Evolutionary conservation across 1,140 invertebrate genomes (phyloP), one percentile per base, ranked within the genome.

Genomic region (Vanessa atalanta): DNA sequence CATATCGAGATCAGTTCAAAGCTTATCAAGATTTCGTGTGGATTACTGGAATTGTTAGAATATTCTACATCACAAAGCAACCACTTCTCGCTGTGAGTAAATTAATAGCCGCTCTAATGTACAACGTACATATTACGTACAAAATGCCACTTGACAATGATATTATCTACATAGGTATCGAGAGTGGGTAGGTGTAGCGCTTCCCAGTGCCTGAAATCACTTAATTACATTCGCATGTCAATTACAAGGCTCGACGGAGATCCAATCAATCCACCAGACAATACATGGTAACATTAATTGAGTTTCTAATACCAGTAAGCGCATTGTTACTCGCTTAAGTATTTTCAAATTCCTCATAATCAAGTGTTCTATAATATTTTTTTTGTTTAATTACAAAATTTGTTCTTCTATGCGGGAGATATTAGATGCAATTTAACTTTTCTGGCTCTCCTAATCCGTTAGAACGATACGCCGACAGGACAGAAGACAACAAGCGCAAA

Each of bases 171-270:
- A 26, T 11, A 60, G 13, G 15, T 60, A 60, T 60, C 23, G n/a
- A 8, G 57, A 31, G 26, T 20, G 20, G 9, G 15, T 53, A 15
- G n/a, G 51, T 16, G 51, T 55, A 55, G 53, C 20, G 23, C 57
- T 60, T 11, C 57, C 57, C 16, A 55, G 12, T 60, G 57, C 12
- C 20, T 60, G 12, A 68, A 71, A 71, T 76, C 66, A 67, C 67
- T 77, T 84, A 80, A 84, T 84, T 80, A 82, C 55, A 79, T 82
- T 79, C 77, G 65, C 79, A 73, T 84, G 80, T 80, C 77, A 80
- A 83, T 83, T 77, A 79, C 65, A 31, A 69, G 72, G 67, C 64
- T 61, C 79, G 73, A 47, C 65, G 72, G 68, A 72, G 57, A 82
- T 80, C 75, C 70, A 82, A 80, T 82, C 80, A 77, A 69, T 70